Conservation (phyloP, 2,888 invertebrate genomes). For the Glaucopsyche alexis region DNA sequence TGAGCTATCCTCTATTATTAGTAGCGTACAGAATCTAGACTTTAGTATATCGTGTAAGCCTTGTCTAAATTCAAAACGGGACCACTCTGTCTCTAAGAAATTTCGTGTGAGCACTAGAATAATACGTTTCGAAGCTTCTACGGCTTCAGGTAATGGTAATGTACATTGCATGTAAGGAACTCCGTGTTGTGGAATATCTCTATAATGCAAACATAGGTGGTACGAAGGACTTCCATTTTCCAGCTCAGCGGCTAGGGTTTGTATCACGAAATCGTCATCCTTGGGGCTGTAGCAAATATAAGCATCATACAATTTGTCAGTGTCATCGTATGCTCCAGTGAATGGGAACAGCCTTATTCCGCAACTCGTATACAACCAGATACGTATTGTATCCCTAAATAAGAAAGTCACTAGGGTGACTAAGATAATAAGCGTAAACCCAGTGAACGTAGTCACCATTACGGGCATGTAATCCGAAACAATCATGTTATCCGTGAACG, state of each 20-base stretch:
- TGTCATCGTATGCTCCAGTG: conserved; percentile 85
- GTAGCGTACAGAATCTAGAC: conserved; percentile 89
- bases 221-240: conserved; percentile 90
- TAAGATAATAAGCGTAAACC: conserved; percentile 87
- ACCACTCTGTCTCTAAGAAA: conserved; percentile 96
- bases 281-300: conserved; percentile 96
- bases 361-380: conserved; percentile 93
- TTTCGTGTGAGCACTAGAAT: conserved; percentile 92
- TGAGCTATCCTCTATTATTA: conserved; percentile 91
- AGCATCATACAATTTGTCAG: conserved; percentile 94
- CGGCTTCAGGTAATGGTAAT: conserved; percentile 90
- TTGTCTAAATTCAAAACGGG: conserved; percentile 92
- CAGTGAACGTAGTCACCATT: conserved; percentile 88
- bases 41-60: conserved; percentile 93
- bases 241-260: conserved; percentile 90
- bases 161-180: conserved; percentile 84
- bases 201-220: conserved; percentile 92
- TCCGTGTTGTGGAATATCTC: conserved; percentile 88
- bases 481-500: conserved; percentile 89
- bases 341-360: conserved; percentile 90
- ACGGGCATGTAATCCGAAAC: conserved; percentile 91
- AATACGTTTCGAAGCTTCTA: conserved; percentile 91
- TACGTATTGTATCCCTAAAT: conserved; percentile 90
- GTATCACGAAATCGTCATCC: conserved; percentile 94
- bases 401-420: conserved; percentile 89